These are phyloP conservation scores for Eciton burchellii DNA, from an alignment of 1,140 invertebrate genomes.

Conservation along the genomic window DNA sequence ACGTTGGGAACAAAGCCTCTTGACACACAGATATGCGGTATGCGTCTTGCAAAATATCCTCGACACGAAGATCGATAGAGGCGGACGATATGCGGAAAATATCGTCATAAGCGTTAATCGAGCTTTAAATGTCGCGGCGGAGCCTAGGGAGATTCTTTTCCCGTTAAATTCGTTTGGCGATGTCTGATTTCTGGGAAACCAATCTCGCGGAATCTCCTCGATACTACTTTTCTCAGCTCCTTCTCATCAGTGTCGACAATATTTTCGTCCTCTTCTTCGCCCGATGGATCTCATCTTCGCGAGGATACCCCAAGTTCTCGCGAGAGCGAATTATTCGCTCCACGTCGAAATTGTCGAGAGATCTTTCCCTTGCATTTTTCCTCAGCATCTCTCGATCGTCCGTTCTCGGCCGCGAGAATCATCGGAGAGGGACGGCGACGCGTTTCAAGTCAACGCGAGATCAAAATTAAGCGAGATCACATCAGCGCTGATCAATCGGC, in stretches of 20 bases:
- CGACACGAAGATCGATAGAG: constrained; percentile 31
- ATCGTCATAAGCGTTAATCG: constrained; percentile 6
- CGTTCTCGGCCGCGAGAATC: not conserved
- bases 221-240: not conserved
- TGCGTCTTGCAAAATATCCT: constrained; percentile 37
- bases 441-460: not conserved
- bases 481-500: no score
- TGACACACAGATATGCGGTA: not conserved
- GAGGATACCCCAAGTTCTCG: no score
- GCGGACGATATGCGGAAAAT: not conserved
- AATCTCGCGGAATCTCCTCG: not conserved
- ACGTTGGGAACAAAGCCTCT: constrained; percentile 41
- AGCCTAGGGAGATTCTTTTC: not conserved
- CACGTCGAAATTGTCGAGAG: not conserved
- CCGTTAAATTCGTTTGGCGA: not conserved
- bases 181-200: not conserved
- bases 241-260: not conserved
- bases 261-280: not conserved
- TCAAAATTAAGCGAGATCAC: no score
- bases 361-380: not conserved
- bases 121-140: not conserved
- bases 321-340: no score
- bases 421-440: no score
- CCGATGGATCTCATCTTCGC: no score
- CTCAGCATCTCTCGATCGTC: not conserved